These are phyloP conservation scores for Drosophila histrio DNA, from an alignment of 2,888 invertebrate genomes.

Conservation along the genomic window DNA sequence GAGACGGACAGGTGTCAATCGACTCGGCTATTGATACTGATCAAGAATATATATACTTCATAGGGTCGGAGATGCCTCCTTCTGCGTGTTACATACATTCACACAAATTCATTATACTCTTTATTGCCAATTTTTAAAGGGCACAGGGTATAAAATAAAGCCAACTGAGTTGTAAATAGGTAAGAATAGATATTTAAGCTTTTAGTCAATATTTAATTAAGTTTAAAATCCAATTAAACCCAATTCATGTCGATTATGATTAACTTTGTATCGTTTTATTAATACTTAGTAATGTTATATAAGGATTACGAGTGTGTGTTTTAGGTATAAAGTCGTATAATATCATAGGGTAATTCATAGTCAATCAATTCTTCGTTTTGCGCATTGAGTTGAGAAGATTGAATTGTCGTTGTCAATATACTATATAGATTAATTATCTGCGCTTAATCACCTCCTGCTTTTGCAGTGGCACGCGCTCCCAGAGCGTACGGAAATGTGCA, in stretches of 20 bases:
- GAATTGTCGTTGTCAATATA: not conserved
- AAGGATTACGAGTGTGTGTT: too few relatives aligned
- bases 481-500: constrained; percentile 52
- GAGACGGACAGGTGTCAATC: too few relatives aligned
- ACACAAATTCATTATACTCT: too few relatives aligned
- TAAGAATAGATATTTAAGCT: not conserved
- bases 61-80: too few relatives aligned
- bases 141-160: too few relatives aligned
- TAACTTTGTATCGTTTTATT: not conserved
- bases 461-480: constrained; percentile 58
- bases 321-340: not conserved
- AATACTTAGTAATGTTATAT: not conserved
- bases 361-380: not conserved
- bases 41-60: too few relatives aligned
- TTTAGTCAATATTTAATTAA: not conserved
- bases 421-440: constrained; percentile 7
- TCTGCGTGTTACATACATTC: too few relatives aligned
- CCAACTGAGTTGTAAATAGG: not conserved
- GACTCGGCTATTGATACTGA: too few relatives aligned
- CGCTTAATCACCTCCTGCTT: constrained; percentile 66
- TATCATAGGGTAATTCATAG: not conserved
- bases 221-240: too few relatives aligned
- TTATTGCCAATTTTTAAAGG: too few relatives aligned
- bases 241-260: too few relatives aligned
- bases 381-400: not conserved